A percentile compares a stretch with the other conserved stretches of the same genome.
These are phyloP conservation scores for Macrocentrus cingulum DNA, from an alignment of 1,140 invertebrate genomes.

Conservation along the genomic window DNA sequence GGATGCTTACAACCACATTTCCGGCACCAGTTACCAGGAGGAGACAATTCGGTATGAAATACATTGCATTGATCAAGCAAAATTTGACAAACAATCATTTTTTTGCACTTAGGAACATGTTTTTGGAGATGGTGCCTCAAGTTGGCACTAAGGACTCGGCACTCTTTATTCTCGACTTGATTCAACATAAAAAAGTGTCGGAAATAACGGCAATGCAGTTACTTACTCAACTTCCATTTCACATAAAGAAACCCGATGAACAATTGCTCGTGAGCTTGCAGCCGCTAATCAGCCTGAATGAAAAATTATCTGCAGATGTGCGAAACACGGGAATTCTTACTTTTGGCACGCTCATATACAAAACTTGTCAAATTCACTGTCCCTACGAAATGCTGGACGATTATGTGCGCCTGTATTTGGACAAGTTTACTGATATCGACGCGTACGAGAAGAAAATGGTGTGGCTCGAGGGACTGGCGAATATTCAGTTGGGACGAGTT, in stretches of 20 bases:
- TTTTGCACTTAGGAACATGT: slow-evolving; percentile 62
- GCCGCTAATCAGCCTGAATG: slow-evolving; percentile 56
- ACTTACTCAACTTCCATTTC: slow-evolving; percentile 64
- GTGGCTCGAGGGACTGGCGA: slow-evolving; percentile 69
- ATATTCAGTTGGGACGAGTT: slow-evolving; percentile 64
- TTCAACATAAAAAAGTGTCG: slow-evolving; percentile 64
- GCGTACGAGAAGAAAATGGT: slow-evolving; percentile 69
- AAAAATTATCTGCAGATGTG: slow-evolving; percentile 57
- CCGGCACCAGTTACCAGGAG: slow-evolving; percentile 56
- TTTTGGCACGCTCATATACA: slow-evolving; percentile 70
- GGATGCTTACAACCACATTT: slow-evolving; percentile 49
- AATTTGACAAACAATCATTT: neutral
- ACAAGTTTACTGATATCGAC: slow-evolving; percentile 66
- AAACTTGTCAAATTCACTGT: slow-evolving; percentile 63
- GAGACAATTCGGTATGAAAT: slow-evolving; percentile 50
- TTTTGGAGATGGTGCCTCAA: slow-evolving; percentile 72
- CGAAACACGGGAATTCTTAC: slow-evolving; percentile 68
- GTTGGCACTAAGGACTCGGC: slow-evolving; percentile 67
- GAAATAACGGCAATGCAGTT: slow-evolving; percentile 62
- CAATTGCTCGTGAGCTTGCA: slow-evolving; percentile 60
- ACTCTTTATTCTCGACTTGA: slow-evolving; percentile 66
- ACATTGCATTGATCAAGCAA: neutral
- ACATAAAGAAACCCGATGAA: slow-evolving; percentile 60
- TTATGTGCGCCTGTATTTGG: slow-evolving; percentile 69
- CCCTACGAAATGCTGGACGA: slow-evolving; percentile 68